These are phyloP conservation scores for Cephonodes hylas DNA, from an alignment of 2,888 invertebrate species.

Conservation along the genomic window DNA sequence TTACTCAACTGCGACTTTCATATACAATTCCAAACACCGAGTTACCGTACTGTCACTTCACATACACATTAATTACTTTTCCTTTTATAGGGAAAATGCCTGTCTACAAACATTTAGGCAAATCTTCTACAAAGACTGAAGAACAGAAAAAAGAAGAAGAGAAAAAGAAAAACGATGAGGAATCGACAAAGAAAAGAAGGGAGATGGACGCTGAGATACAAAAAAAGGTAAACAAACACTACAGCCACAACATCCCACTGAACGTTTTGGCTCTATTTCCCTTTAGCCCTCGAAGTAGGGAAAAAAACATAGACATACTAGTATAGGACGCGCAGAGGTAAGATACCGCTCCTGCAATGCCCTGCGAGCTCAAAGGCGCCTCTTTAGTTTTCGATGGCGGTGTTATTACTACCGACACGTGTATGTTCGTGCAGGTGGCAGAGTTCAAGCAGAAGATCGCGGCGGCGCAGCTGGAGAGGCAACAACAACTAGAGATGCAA, in stretches of 20 bases:
- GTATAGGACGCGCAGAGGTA: too few relatives aligned
- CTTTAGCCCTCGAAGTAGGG: too few relatives aligned
- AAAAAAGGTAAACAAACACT: conserved; percentile 67
- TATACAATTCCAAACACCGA: neutral
- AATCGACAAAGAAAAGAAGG: conserved; percentile 62
- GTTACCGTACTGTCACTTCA: too few relatives aligned
- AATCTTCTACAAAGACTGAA: conserved; percentile 65
- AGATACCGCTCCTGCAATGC: too few relatives aligned
- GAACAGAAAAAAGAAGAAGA: conserved; percentile 67
- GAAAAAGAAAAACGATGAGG: conserved; percentile 69
- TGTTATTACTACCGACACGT: neutral
- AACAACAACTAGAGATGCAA: conserved; percentile 40
- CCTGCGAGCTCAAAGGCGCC: too few relatives aligned
- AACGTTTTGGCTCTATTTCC: too few relatives aligned
- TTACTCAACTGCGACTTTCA: neutral
- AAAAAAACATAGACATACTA: too few relatives aligned
- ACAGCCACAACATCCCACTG: too few relatives aligned
- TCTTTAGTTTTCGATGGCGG: too few relatives aligned
- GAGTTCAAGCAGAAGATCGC: conserved; percentile 76
- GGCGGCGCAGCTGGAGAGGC: conserved; percentile 59
- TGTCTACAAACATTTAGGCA: conserved; percentile 82
- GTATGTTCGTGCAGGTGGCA: conserved; percentile 50
- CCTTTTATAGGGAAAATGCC: conserved; percentile 85
- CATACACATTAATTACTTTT: too few relatives aligned
- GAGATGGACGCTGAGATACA: conserved; percentile 81